Percentiles rank a stretch among this genome's conserved stretches.
These are phyloP conservation scores for Eupithecia tripunctaria DNA, from an alignment of 2,888 invertebrate genomes.

Conservation along the genomic window DNA sequence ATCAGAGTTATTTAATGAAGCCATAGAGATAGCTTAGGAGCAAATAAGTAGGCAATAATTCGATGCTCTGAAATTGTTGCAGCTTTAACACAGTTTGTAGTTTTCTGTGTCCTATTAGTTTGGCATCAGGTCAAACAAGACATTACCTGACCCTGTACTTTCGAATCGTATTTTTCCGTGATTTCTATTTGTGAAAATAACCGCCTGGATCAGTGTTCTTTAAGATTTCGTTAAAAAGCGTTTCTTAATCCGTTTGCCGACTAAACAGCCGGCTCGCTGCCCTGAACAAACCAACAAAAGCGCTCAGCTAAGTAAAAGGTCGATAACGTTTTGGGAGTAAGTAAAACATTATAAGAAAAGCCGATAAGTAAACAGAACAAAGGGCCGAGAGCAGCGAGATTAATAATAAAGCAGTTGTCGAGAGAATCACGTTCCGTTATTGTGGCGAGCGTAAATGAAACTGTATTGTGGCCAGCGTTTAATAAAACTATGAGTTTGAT, in stretches of 20 bases:
- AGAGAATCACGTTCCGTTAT: constrained; percentile 21
- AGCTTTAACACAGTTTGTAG: too few species aligned
- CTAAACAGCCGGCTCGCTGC: constrained; percentile 5
- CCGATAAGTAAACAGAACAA: constrained; percentile 45
- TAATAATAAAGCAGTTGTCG: constrained; percentile 44
- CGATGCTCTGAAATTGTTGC: too few species aligned
- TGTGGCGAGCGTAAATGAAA: not conserved
- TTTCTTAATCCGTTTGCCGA: not conserved
- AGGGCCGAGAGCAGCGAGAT: constrained; percentile 38
- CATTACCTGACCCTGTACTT: not conserved
- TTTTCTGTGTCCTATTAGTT: too few species aligned
- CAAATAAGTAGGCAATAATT: too few species aligned
- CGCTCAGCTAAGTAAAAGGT: constrained; percentile 19
- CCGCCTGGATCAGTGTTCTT: not conserved
- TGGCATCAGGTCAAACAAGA: too few species aligned
- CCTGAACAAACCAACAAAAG: constrained; percentile 16
- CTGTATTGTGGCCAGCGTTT: constrained; percentile 6
- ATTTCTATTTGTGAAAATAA: not conserved
- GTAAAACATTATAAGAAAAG: constrained; percentile 42
- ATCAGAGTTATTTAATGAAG: too few species aligned
- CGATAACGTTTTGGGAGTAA: constrained; percentile 28
- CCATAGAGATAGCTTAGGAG: too few species aligned
- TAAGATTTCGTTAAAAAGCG: not conserved
- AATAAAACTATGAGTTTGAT: constrained; percentile 20
- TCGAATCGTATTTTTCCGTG: not conserved